Conservation (phyloP, 1,140 invertebrate species). For the Drosophila mayri region DNA sequence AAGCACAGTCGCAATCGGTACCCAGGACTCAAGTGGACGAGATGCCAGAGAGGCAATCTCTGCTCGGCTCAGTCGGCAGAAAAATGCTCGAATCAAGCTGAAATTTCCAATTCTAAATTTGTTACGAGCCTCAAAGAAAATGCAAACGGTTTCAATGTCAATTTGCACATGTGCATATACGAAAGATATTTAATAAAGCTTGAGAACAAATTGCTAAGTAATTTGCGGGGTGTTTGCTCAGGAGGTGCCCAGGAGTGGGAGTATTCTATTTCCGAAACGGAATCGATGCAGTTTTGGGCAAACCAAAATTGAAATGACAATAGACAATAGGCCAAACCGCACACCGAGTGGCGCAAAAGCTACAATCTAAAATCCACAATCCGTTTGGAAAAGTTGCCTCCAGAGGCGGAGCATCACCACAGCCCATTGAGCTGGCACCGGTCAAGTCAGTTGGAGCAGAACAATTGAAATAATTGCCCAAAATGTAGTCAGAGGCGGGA, state of each 20-base stretch:
- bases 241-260: conserved; percentile 3
- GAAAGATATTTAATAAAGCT: conserved; percentile 44
- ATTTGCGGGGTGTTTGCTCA: conserved; percentile 48
- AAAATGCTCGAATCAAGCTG: conserved; percentile 30
- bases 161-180: conserved; percentile 26
- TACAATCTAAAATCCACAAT: conserved; percentile 26
- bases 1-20: conserved; percentile 41
- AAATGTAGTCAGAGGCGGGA: conserved; percentile 28
- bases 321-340: conserved; percentile 35
- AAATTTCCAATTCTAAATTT: conserved; percentile 26
- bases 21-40: conserved; percentile 53
- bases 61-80: background rate
- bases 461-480: conserved; percentile 63
- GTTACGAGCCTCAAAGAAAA: conserved; percentile 50
- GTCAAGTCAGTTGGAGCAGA: conserved; percentile 36
- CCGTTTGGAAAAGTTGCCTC: conserved; percentile 36
- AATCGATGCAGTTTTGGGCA: conserved; percentile 57
- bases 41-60: conserved; percentile 22
- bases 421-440: conserved; percentile 29
- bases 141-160: conserved; percentile 52
- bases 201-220: conserved; percentile 54
- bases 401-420: conserved; percentile 27
- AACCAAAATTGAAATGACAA: conserved; percentile 51
- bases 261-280: conserved; percentile 29
- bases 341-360: conserved; percentile 30